A percentile compares a stretch with the other conserved stretches of the same genome.
Conservation (phyloP, 2,888 invertebrate genomes). For the Pseudanteris insignis region DNA sequence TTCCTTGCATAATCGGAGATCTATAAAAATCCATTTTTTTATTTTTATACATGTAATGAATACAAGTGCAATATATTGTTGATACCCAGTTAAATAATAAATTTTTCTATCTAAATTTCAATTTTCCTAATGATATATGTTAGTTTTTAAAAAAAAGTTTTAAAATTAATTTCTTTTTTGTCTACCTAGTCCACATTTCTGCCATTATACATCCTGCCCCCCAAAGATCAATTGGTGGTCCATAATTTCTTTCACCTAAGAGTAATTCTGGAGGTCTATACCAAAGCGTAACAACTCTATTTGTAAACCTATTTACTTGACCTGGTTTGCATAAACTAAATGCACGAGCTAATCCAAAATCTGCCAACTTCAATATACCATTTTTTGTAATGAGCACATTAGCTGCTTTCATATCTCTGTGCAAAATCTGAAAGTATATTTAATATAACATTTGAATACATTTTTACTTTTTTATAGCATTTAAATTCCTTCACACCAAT, state of each 20-base stretch:
- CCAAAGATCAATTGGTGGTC: constrained; percentile 97
- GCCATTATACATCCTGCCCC: constrained; percentile 99
- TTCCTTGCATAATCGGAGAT: constrained; percentile 94
- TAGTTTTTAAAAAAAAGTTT: no score
- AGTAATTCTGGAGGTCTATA: constrained; percentile 81
- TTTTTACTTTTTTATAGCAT: no score
- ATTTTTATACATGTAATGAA: no score
- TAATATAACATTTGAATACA: not conserved
- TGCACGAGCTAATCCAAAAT: constrained; percentile 96
- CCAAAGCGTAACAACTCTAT: constrained; percentile 97
- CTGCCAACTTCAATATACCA: constrained; percentile 93
- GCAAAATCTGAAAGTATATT: constrained; percentile 73
- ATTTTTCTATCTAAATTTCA: no score
- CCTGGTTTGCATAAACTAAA: constrained; percentile 89
- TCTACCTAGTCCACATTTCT: constrained; percentile 63
- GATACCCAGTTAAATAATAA: no score
- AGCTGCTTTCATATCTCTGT: constrained; percentile 98
- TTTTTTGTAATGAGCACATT: constrained; percentile 97
- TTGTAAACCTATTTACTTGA: constrained; percentile 90
- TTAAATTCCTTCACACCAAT: no score
- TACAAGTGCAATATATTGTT: no score
- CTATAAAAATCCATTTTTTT: no score
- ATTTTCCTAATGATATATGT: no score
- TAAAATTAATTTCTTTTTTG: no score
- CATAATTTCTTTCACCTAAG: constrained; percentile 91